phyloP scores from a whole-genome alignment of 2,797 vertebrate species.

The Ctenochaetus hawaiiensis region DNA sequence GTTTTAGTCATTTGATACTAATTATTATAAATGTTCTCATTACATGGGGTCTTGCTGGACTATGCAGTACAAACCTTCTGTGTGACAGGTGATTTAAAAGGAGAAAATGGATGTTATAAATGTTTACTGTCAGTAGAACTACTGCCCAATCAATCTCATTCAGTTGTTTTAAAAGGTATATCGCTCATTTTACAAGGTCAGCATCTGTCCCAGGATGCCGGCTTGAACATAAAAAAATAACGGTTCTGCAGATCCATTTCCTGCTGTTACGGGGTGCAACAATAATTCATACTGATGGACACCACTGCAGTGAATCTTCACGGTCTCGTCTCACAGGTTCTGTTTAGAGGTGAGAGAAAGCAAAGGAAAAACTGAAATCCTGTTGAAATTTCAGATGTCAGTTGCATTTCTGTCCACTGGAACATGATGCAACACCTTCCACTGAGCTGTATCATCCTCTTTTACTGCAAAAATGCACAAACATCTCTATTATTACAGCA shows the following conservation, averaged over 20 bases:
- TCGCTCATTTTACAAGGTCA: slow-evolving; percentile 52
- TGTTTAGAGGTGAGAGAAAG: neutral
- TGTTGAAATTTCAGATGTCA: neutral
- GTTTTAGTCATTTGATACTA: too few species aligned
- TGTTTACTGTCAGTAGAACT: neutral
- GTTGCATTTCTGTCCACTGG: neutral
- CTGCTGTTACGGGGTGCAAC: slow-evolving; percentile 19
- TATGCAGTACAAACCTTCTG: too few species aligned
- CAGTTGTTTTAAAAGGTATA: slow-evolving; percentile 48
- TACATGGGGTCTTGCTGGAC: too few species aligned
- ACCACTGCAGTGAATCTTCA: slow-evolving; percentile 14
- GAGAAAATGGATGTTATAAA: neutral
- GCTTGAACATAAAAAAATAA: slow-evolving; percentile 33
- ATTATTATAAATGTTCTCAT: too few species aligned
- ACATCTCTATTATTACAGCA: slow-evolving; percentile 5
- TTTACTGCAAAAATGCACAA: slow-evolving; percentile 2
- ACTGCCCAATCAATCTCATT: slow-evolving; percentile 23
- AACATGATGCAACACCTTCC: slow-evolving; percentile 3
- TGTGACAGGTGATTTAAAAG: too few species aligned
- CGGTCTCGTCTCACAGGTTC: slow-evolving; percentile 9
- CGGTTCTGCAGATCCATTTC: slow-evolving; percentile 35
- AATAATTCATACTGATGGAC: slow-evolving; percentile 40
- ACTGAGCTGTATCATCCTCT: neutral
- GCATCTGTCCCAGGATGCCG: slow-evolving; percentile 15
- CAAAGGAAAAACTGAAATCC: neutral